phyloP scores from a whole-genome alignment of 2,113 vertebrate species.

The Drymodes brunneopygia region DNA sequence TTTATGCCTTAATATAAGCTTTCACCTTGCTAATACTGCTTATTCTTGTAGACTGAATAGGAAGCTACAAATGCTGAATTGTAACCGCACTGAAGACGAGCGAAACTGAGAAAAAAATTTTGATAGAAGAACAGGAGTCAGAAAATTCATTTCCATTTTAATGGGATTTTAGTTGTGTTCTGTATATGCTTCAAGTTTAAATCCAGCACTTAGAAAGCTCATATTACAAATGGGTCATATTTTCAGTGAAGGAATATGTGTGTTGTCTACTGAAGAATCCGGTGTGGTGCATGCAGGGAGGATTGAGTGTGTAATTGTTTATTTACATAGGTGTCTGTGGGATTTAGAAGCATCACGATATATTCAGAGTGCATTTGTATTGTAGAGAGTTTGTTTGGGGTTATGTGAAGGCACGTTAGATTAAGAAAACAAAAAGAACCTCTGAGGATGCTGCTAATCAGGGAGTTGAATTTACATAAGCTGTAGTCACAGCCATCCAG shows the following conservation, averaged over 20 bases:
- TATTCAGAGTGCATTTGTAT: background rate
- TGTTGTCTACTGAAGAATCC: background rate
- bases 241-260: background rate
- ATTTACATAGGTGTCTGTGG: background rate
- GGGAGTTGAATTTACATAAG: background rate
- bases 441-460: background rate
- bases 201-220: background rate
- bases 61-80: background rate
- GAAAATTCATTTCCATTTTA: constrained; percentile 7
- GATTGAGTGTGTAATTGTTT: background rate
- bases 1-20: background rate
- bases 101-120: background rate
- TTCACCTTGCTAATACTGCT: background rate
- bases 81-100: background rate
- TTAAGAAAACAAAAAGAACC: background rate
- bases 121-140: background rate
- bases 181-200: background rate
- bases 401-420: background rate
- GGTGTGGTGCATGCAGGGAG: background rate
- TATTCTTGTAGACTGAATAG: background rate
- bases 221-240: background rate
- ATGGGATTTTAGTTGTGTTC: background rate
- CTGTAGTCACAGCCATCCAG: background rate
- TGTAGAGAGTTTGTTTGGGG: background rate
- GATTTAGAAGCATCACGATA: background rate